Conservation (phyloP, 2,888 invertebrate genomes). For the Dinocampus coccinellae region DNA sequence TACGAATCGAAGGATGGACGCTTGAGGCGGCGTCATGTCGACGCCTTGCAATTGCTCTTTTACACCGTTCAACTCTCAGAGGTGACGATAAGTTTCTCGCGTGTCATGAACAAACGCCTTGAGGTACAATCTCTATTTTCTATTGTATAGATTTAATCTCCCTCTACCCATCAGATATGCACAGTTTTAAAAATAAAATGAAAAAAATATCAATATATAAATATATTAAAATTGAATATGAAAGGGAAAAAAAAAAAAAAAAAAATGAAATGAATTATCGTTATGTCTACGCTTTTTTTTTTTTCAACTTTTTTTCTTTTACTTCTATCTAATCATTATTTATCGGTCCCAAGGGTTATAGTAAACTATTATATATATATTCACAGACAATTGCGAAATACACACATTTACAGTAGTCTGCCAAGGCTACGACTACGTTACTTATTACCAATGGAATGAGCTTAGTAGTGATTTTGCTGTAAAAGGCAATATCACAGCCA, state of each 20-base stretch:
- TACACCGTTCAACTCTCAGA: neutral
- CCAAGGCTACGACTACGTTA: conserved; percentile 47
- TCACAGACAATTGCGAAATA: conserved; percentile 38
- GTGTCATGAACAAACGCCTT: conserved; percentile 26
- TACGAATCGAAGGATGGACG: conserved; percentile 13
- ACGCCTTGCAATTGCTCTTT: conserved; percentile 18
- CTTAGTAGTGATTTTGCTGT: conserved; percentile 46
- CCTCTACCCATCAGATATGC: neutral
- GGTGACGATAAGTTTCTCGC: conserved; percentile 20
- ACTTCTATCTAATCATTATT: conserved; percentile 41
- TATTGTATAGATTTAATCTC: neutral
- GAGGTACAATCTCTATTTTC: conserved; percentile 5
- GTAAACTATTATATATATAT: neutral
- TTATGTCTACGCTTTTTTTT: conserved; percentile 44
- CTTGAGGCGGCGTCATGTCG: conserved; percentile 7
- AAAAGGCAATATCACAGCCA: conserved; percentile 45
- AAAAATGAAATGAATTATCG: conserved; percentile 19
- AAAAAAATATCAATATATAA: neutral
- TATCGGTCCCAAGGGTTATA: conserved; percentile 44
- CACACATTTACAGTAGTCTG: conserved; percentile 32
- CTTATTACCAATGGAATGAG: conserved; percentile 50
- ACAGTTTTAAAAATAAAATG: too few species aligned
- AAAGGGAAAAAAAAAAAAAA: neutral
- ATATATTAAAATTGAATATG: neutral
- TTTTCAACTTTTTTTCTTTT: too few species aligned